Conservation (phyloP, 53 echinoderm and acorn worm genomes). For the Apostichopus leukothele region DNA sequence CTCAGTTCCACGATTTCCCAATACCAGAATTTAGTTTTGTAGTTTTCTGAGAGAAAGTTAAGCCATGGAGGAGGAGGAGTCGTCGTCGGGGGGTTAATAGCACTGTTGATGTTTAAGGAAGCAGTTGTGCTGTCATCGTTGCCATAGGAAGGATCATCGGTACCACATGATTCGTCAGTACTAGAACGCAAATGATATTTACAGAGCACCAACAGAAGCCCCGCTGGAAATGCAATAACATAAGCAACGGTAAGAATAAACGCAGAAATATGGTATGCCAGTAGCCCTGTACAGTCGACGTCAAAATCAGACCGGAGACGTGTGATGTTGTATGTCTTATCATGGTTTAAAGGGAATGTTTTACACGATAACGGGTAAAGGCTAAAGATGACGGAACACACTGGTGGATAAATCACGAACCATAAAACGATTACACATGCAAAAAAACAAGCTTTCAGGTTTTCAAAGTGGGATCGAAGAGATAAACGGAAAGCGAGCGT, state of each 20-base stretch:
- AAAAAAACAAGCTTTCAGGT: neutral
- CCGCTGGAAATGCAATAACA: constrained; percentile 59
- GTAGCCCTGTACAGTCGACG: constrained; percentile 43
- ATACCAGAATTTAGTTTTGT: constrained; percentile 26
- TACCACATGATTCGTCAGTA: neutral
- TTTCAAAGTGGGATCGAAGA: neutral
- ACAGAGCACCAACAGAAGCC: constrained; percentile 48
- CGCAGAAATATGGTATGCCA: constrained; percentile 50
- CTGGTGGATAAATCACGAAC: constrained; percentile 59
- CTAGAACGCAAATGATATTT: neutral
- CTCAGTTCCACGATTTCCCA: constrained; percentile 30
- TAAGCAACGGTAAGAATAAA: constrained; percentile 42
- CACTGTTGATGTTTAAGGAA: neutral
- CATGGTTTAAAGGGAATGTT: constrained; percentile 50
- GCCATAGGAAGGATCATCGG: neutral
- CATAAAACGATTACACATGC: constrained; percentile 45
- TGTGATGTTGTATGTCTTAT: neutral
- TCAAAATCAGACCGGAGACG: constrained; percentile 61
- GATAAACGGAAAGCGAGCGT: neutral
- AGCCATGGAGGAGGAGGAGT: neutral
- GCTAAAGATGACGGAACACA: constrained; percentile 51
- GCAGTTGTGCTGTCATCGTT: neutral
- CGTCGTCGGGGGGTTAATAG: neutral
- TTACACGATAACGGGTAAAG: constrained; percentile 59
- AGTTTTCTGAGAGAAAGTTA: constrained; percentile 14